Conservation (phyloP, 2,113 vertebrate genomes). For the Girardinichthys multiradiatus region DNA sequence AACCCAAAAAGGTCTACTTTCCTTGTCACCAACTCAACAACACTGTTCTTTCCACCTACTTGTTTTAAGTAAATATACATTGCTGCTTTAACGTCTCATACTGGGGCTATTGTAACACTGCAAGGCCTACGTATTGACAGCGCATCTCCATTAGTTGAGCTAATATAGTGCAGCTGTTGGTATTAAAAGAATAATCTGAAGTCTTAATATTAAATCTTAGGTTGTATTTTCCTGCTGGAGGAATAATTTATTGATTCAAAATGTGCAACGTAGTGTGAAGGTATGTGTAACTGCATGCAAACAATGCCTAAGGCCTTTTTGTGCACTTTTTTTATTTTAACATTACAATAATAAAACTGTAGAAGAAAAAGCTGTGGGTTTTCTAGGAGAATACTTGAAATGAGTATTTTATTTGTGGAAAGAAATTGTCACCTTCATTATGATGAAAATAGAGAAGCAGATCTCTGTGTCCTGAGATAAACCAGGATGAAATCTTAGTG, state of each 20-base stretch:
- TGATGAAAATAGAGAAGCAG: neutral
- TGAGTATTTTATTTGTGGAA: too few species aligned
- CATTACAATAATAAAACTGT: neutral
- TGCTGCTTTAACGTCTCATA: slow-evolving; percentile 25
- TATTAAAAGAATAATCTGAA: neutral
- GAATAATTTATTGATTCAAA: neutral
- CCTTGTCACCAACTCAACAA: slow-evolving; percentile 23
- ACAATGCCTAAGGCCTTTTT: neutral
- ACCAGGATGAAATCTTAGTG: too few species aligned
- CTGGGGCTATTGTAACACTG: slow-evolving; percentile 3
- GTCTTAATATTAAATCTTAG: neutral
- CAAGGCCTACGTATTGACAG: neutral
- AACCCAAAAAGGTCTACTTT: neutral
- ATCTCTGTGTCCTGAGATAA: too few species aligned
- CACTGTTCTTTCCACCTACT: neutral
- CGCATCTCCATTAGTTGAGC: neutral
- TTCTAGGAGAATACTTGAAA: neutral
- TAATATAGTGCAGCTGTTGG: neutral
- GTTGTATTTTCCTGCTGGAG: neutral
- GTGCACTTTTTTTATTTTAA: neutral
- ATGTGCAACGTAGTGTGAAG: neutral
- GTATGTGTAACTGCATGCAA: neutral
- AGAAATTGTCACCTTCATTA: neutral
- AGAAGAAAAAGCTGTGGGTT: too few species aligned
- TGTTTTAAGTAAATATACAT: slow-evolving; percentile 18